A percentile compares a stretch with the other conserved stretches of the same genome.
Evolutionary conservation across 2,888 invertebrate genomes (phyloP).

Genomic region (Allolobophora icterica): DNA sequence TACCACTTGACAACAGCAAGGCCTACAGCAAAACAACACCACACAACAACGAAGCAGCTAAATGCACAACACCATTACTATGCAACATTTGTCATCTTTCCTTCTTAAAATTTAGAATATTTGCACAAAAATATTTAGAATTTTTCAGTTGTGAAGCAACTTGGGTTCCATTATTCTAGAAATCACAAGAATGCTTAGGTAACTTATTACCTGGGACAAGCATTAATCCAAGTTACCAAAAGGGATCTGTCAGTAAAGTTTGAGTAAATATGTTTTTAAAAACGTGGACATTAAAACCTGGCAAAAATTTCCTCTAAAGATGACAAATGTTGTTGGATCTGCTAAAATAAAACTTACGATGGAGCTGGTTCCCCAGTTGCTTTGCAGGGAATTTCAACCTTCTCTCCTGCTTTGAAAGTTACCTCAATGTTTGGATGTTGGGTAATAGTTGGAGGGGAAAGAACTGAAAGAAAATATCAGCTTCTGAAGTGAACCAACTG

Average conservation of each 20-base stretch:
- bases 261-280: neutral
- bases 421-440: constrained; percentile 22
- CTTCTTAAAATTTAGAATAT: neutral
- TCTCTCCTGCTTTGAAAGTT: constrained; percentile 34
- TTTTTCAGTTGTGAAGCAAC: neutral
- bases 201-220: neutral
- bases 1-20: neutral
- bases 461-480: constrained; percentile 24
- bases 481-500: neutral
- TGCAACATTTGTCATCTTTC: neutral
- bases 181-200: neutral
- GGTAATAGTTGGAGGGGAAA: constrained; percentile 32
- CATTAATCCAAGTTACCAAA: neutral
- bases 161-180: neutral
- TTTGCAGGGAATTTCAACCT: constrained; percentile 29
- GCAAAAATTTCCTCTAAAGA: neutral
- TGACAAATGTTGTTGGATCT: constrained; percentile 8
- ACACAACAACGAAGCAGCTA: neutral
- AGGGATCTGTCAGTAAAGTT: neutral
- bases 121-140: neutral
- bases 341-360: constrained; percentile 21
- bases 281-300: neutral
- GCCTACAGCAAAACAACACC: neutral
- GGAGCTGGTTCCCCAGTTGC: constrained; percentile 31
- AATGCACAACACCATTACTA: neutral